phyloP scores from a whole-genome alignment of 2,797 vertebrate species.

The Megaceryle alcyon region DNA sequence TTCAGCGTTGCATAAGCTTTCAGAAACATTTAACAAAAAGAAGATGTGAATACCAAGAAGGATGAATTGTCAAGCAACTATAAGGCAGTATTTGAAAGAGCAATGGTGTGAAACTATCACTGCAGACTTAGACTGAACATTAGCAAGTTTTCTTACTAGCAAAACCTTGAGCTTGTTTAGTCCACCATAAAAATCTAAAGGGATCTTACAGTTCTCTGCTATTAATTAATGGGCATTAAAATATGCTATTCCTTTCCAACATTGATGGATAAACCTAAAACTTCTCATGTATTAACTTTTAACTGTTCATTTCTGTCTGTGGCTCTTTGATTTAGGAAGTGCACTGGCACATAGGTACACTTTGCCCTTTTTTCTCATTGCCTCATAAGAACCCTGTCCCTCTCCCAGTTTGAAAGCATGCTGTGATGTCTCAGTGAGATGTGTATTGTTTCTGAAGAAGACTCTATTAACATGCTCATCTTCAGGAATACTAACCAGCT shows the following conservation, averaged over 20 bases:
- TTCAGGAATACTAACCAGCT: not conserved
- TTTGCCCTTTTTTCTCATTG: not conserved
- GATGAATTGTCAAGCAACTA: not conserved
- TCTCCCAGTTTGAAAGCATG: not conserved
- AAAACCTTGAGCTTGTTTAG: not conserved
- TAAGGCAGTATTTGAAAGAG: not conserved
- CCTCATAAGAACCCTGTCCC: not conserved
- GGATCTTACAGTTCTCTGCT: not conserved
- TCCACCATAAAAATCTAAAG: not conserved
- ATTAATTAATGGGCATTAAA: not conserved
- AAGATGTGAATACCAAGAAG: not conserved
- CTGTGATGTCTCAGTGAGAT: not conserved
- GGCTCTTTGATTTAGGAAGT: fast-evolving
- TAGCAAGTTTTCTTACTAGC: not conserved
- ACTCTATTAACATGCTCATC: not conserved
- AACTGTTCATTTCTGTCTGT: not conserved
- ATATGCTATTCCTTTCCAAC: not conserved
- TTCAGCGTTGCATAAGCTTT: conserved; percentile 2
- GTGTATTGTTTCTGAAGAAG: not conserved
- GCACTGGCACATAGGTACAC: not conserved
- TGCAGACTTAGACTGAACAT: not conserved
- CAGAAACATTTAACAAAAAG: not conserved
- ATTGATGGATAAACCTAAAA: not conserved
- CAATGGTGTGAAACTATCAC: not conserved
- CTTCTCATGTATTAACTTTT: not conserved